Percentiles rank a stretch among this genome's conserved stretches.
Evolutionary conservation across 2,888 invertebrate species (phyloP).

Genomic region (Gryllus longicercus): DNA sequence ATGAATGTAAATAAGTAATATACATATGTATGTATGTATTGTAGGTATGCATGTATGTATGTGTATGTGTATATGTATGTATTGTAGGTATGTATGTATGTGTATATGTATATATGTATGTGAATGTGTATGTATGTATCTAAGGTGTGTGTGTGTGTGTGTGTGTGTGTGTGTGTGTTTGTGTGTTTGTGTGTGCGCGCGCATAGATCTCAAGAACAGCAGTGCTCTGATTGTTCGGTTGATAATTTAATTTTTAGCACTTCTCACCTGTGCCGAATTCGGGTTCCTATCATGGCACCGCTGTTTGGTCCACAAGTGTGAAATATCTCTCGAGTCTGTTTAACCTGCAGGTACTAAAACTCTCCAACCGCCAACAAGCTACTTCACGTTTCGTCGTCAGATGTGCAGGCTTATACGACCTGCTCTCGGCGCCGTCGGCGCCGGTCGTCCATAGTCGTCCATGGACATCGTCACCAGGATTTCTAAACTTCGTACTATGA

Average conservation of each 20-base stretch:
- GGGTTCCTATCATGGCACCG: neutral
- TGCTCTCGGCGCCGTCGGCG: neutral
- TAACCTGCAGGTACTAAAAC: slow-evolving; percentile 10
- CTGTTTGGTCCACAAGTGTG: slow-evolving; percentile 17
- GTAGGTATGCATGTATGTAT: neutral
- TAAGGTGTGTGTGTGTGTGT: neutral
- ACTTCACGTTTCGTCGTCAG: neutral
- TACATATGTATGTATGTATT: neutral
- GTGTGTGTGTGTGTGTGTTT: neutral
- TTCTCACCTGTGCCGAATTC: neutral
- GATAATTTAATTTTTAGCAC: neutral
- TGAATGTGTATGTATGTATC: neutral
- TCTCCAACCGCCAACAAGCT: neutral
- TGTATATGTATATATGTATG: neutral
- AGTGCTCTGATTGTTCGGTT: neutral
- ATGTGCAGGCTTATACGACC: too few species aligned
- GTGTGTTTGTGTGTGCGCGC: neutral
- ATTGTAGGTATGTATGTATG: neutral
- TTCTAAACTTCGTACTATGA: slow-evolving; percentile 20
- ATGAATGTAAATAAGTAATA: too few species aligned
- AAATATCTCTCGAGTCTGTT: slow-evolving; percentile 5
- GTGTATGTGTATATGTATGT: neutral
- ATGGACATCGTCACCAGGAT: neutral
- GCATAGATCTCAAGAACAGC: neutral
- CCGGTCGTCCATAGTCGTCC: neutral